Evolutionary conservation across 2,797 vertebrate genomes (phyloP), one percentile per base, ranked within the genome.

Genomic region (Mormyrops boulengeri): DNA sequence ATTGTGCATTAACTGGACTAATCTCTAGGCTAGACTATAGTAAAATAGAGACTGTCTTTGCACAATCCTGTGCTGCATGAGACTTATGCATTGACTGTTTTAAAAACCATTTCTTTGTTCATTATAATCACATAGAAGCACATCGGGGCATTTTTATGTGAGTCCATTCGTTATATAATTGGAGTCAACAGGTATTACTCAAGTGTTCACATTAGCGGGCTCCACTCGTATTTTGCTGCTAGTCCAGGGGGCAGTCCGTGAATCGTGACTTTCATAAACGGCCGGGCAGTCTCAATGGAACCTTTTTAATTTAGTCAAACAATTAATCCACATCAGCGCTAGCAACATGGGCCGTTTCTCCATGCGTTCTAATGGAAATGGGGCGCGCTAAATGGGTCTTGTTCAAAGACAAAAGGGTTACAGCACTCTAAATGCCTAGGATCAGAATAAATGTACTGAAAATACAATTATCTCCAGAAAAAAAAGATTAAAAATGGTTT

Each of bases 401-500:
- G 94, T 93, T 94, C 92, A 88, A 94, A 92, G 92, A 93, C 92
- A 93, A 84, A 89, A 92, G 92, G 91, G 90, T 93, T 92, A 92
- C 92, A 91, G 91, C 88, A 88, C 90, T 92, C 89, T 93, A 94
- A 94, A 93, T 93, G 93, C 91, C 90, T 85, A 53, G 91, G 91
- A 94, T 93, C 92, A 93, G 94, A 95, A 95, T 93, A 94, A 94
- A 96, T 95, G 92, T 94, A 94, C 89, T 94, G 93, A 95, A 94
- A 95, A 95, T 90, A 88, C 92, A 90, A 93, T 95, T 95, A 94
- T 94, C 91, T 91, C 69, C 89, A 89, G 57, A 57, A 87, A 87
- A 60, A 92, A 91, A 90, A 92, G 92, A 95, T 94, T 93, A 91
- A 94, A 93, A 94, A 88, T 88, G 89, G 91, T 91, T 90, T 88